Conservation (phyloP, 2,113 vertebrate species). For the Melanerpes formicivorus region DNA sequence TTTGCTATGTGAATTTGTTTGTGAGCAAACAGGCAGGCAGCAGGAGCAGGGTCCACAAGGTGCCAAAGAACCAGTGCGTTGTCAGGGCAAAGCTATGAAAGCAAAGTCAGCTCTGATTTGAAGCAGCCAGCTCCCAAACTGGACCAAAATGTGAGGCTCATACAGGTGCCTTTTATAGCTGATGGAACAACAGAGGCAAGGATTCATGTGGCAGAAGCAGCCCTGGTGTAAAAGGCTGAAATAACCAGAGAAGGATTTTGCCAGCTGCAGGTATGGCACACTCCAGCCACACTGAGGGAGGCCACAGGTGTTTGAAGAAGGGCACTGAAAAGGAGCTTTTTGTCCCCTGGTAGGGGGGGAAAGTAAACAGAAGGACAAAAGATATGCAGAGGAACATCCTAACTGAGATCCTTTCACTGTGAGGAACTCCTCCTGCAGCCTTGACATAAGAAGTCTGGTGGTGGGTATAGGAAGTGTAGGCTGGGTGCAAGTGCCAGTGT, state of each 20-base stretch:
- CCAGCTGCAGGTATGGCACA: not conserved
- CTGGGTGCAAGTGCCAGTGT: not conserved
- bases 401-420: not conserved
- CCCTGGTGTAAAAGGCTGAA: not conserved
- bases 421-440: not conserved
- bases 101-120: not conserved
- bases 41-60: not conserved
- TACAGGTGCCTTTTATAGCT: not conserved
- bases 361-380: not conserved
- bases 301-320: not conserved
- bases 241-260: not conserved
- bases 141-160: conserved; percentile 7
- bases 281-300: not conserved
- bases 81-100: not conserved
- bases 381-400: not conserved
- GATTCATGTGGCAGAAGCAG: not conserved
- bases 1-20: not conserved
- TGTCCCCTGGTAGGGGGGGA: not conserved
- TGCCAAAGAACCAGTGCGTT: not conserved
- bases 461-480: not conserved
- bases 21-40: not conserved
- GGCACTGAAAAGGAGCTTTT: not conserved
- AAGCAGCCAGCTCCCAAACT: not conserved
- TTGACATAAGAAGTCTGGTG: not conserved
- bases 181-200: not conserved